Evolutionary conservation across 2,113 vertebrate genomes (phyloP), one percentile per base, ranked within the genome.

Genomic region (Labrus mixtus): DNA sequence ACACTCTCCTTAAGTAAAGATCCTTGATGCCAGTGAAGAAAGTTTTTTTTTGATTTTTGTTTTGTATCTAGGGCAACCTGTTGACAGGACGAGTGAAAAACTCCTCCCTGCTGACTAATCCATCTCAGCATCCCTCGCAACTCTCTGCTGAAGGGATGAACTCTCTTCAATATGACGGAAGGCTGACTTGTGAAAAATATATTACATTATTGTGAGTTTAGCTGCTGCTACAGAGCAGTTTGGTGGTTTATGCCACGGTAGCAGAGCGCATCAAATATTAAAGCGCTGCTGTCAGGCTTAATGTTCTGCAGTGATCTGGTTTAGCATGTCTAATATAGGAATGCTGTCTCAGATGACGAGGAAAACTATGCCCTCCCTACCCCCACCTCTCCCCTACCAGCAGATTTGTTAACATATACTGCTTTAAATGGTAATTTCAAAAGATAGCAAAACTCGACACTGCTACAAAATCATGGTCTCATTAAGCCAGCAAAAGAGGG

Each of bases 281-380:
- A 93, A 90, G 85, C 37, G 17, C 51, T 76, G 54, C 79, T 86
- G 87, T 91, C 87, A 89, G 88, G 83, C 87, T 84, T 92, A 92
- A 93, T 92, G 89, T 91, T 92, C 77, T 89, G 86, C 87, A 89
- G 86, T 90, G 90, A 93, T 92, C 90, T 91, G 88, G 88, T 92
- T 93, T 91, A 87, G 79, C 78, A 80, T 90, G 88, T 79, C 87
- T 92, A 78, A 87, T 87, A 85, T 76, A 87, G 85, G 82, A 90
- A 87, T 76, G 84, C 79, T 89, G 83, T 89, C 79, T 92, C 77
- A 79, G 84, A 92, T 90, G 84, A 85, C 80, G 59, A 81, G 82
- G 72, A 78, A 83, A 91, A 87, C 78, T 79, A 86, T 87, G 67
- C 74, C 45, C 65, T 67, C 69, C 48, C 68, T 41, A 46, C 84